phyloP scores from a whole-genome alignment of 2,797 vertebrate species.

The Dicrostonyx torquatus region DNA sequence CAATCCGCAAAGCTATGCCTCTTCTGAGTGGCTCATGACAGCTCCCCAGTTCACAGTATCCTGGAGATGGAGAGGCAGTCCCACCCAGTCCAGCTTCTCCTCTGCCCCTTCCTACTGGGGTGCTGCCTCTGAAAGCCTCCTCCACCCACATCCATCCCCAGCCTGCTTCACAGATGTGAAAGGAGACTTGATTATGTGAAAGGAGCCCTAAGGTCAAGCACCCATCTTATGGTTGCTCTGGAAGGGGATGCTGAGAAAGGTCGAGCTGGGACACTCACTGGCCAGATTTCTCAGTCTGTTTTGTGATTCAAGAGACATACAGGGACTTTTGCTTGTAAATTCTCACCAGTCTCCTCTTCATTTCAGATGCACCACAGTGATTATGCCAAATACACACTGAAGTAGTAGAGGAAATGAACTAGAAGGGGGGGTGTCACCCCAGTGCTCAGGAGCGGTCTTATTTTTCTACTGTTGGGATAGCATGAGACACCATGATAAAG shows the following conservation, averaged over 20 bases:
- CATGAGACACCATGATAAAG: background rate
- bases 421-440: background rate
- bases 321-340: background rate
- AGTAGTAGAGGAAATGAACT: background rate
- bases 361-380: background rate
- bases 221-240: background rate
- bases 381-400: background rate
- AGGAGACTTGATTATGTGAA: background rate
- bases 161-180: background rate
- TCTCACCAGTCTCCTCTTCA: constrained; percentile 18
- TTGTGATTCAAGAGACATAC: rapidly evolving
- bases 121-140: background rate
- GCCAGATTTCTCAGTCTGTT: background rate
- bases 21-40: background rate
- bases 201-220: background rate
- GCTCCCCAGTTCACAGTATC: background rate
- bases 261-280: background rate
- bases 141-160: background rate
- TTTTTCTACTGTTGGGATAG: background rate
- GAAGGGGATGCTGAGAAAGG: background rate
- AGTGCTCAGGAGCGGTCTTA: background rate
- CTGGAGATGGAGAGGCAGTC: rapidly evolving
- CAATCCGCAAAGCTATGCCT: background rate
- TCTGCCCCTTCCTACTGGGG: background rate
- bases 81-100: background rate